phyloP scores from a whole-genome alignment of 2,113 vertebrate genomes.

The Ictidomys tridecemlineatus region DNA sequence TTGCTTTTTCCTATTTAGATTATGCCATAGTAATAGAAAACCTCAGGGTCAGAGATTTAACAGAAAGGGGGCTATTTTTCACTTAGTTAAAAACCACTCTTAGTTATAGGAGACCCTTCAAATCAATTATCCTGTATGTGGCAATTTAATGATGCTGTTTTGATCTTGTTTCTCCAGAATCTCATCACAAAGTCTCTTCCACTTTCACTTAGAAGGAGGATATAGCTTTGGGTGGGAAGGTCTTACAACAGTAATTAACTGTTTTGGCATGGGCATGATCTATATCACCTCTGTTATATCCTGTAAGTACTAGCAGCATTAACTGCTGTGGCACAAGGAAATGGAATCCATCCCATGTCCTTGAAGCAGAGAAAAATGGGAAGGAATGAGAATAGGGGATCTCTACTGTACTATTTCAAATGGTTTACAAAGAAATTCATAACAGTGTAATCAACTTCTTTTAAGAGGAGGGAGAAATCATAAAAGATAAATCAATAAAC shows the following conservation, averaged over 20 bases:
- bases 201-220: background rate
- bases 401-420: background rate
- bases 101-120: background rate
- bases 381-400: background rate
- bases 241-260: background rate
- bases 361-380: background rate
- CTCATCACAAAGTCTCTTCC: background rate
- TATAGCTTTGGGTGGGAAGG: background rate
- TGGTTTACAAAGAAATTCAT: background rate
- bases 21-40: background rate
- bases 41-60: background rate
- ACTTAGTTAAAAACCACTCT: background rate
- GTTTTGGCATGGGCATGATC: background rate
- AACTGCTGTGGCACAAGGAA: background rate
- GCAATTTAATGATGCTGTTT: background rate
- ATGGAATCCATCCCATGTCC: background rate
- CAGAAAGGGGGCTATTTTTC: background rate
- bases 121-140: background rate
- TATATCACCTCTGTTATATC: background rate
- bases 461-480: background rate
- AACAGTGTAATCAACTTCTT: background rate
- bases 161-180: background rate
- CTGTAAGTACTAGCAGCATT: accelerated
- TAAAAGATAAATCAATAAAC: background rate
- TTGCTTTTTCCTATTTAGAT: conserved; percentile 15